These are phyloP conservation scores for Ornithoptera alexandrae DNA, from an alignment of 2,888 invertebrate species.

Conservation along the genomic window DNA sequence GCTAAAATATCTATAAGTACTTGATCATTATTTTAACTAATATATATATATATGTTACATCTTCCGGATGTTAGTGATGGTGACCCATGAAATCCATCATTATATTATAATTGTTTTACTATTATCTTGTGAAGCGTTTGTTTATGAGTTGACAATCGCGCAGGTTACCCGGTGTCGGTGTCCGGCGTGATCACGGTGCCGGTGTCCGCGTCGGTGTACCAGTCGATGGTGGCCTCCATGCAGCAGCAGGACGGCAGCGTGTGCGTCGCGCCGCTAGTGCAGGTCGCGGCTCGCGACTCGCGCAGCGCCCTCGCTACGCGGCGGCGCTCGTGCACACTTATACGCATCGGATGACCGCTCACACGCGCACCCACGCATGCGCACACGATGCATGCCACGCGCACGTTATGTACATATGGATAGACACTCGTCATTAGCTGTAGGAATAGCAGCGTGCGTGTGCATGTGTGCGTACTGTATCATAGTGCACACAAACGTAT, in stretches of 20 bases:
- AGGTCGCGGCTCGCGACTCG: conserved; percentile 72
- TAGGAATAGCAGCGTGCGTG: too few species aligned
- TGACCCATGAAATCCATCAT: too few species aligned
- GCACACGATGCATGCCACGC: background rate
- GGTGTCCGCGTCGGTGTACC: conserved; percentile 96
- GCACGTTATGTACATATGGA: background rate
- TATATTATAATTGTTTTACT: too few species aligned
- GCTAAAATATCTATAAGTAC: too few species aligned
- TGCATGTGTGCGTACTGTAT: too few species aligned
- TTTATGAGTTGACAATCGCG: background rate
- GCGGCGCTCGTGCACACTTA: background rate
- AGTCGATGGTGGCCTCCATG: conserved; percentile 95
- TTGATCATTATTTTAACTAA: too few species aligned
- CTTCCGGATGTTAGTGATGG: too few species aligned
- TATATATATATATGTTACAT: too few species aligned
- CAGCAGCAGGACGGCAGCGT: conserved; percentile 88
- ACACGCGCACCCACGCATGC: background rate
- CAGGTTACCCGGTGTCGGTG: conserved; percentile 90
- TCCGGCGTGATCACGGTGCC: conserved; percentile 97
- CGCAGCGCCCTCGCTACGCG: background rate
- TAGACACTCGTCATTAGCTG: too few species aligned
- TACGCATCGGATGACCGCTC: conserved; percentile 1
- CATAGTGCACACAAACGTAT: too few species aligned
- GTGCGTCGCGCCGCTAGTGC: conserved; percentile 90
- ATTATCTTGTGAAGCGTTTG: too few species aligned